Evolutionary conservation across 2,797 vertebrate species (phyloP).

Genomic region (Mionectes olivaceus): DNA sequence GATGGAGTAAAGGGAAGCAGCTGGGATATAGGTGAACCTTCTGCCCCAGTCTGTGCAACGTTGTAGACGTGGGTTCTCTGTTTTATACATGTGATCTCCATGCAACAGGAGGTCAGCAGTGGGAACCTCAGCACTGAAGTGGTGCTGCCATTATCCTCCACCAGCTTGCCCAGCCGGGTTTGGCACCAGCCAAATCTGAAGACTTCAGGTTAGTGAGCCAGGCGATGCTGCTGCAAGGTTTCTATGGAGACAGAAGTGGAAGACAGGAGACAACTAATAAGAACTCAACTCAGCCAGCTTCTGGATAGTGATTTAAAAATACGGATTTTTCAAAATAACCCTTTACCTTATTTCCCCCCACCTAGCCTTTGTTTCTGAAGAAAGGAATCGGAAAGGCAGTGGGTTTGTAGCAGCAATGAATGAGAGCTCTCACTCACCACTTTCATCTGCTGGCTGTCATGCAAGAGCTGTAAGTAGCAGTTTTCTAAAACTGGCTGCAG

Average conservation of each 20-base stretch:
- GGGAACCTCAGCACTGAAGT: not conserved
- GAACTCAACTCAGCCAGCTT: constrained; percentile 28
- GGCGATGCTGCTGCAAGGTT: constrained; percentile 47
- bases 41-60: rapidly evolving
- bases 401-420: constrained; percentile 48
- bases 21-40: not conserved
- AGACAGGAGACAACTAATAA: constrained; percentile 58
- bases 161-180: not conserved
- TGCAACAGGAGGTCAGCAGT: rapidly evolving
- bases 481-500: constrained; percentile 53
- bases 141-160: not conserved
- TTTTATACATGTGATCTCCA: rapidly evolving
- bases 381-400: constrained; percentile 51
- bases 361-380: constrained; percentile 47
- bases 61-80: not conserved
- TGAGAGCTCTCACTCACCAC: constrained; percentile 41
- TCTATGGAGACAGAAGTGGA: constrained; percentile 69
- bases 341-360: constrained; percentile 53
- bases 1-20: not conserved
- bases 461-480: constrained; percentile 32
- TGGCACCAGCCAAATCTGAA: not conserved
- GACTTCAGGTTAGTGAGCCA: not conserved
- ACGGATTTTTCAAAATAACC: constrained; percentile 53
- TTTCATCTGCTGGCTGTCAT: constrained; percentile 47
- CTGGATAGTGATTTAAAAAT: constrained; percentile 61